Evolutionary conservation across 2,113 vertebrate species (phyloP), one percentile per base, ranked within the genome.

Genomic region (Muntiacus muntjak): DNA sequence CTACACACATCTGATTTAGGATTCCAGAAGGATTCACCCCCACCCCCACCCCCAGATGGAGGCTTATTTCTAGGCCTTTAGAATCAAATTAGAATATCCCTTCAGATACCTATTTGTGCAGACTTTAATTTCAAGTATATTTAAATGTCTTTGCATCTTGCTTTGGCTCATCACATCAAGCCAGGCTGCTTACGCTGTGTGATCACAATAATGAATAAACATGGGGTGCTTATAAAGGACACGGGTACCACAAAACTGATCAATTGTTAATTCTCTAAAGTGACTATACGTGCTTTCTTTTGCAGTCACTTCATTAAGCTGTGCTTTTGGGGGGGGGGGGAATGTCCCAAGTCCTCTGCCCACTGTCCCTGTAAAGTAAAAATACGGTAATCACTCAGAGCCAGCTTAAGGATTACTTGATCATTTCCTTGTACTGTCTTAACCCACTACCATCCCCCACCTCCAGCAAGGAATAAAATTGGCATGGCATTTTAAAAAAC

Each of bases 211-310:
- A 99, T 99, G 99, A 99, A 98, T 98, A 98, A 98, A 99, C 98
- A 99, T 99, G 98, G 98, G 91, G 95, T 94, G 98, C 97, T 98
- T 99, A 98, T 98, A 98, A 99, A 98, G 99, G 97, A 96, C 97
- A 98, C 91, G 15, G 94, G 97, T 96, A 96, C 99, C 98, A 98
- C 98, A 98, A 99, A 89, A 98, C 98, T 99, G 99, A 99, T 99
- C 99, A 99, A 99, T 99, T 99, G 99, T 99, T 99, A 99, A 99
- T 99, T 99, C 99, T 99, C 99, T 99, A 99, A 99, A 99, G 99
- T 99, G 99, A 99, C 98, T 98, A 99, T 99, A 99, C 98, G 98
- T 99, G 99, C 99, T 99, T 99, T 99, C 98, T 97, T 99, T 99
- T 98, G 99, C 99, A 99, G 99, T 99, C 99, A 99, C 98, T 99